Conservation (phyloP, 2,888 invertebrate species). For the Oxystoma pomonae region DNA sequence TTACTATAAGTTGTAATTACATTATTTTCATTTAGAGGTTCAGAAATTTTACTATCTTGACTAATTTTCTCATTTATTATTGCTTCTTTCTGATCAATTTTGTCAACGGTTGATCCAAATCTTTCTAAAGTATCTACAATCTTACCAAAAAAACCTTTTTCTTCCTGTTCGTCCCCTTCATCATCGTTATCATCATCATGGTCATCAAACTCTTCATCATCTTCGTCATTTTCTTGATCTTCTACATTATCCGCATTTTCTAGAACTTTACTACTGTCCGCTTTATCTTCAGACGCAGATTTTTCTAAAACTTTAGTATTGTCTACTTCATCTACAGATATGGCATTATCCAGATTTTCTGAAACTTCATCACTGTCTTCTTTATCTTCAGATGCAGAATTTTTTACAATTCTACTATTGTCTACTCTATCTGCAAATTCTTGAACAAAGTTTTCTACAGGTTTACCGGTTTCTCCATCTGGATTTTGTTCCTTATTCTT, state of each 20-base stretch:
- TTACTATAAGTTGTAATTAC: no score
- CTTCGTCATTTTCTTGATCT: constrained; percentile 28
- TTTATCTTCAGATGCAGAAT: constrained; percentile 1
- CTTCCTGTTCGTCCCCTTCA: constrained; percentile 7
- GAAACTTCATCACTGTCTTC: constrained; percentile 11
- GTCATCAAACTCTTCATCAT: constrained; percentile 28
- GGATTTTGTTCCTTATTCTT: no score
- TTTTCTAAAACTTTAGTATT: constrained; percentile 34
- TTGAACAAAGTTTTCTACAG: not conserved
- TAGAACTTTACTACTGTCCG: constrained; percentile 32
- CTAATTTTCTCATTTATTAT: no score
- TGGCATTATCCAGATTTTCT: not conserved
- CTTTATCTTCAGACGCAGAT: constrained; percentile 18
- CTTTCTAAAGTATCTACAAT: not conserved
- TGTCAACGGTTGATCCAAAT: no score
- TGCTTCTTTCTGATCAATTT: no score
- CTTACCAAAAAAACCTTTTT: not conserved
- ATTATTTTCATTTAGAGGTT: no score
- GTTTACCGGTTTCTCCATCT: not conserved
- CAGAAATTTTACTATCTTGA: no score
- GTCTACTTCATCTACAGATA: constrained; percentile 22
- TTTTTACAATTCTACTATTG: not conserved
- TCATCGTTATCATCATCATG: constrained; percentile 24
- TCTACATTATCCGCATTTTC: constrained; percentile 23
- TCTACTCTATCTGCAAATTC: not conserved